These are phyloP conservation scores for Dryobota labecula DNA, from an alignment of 2,888 invertebrate genomes.

Conservation along the genomic window DNA sequence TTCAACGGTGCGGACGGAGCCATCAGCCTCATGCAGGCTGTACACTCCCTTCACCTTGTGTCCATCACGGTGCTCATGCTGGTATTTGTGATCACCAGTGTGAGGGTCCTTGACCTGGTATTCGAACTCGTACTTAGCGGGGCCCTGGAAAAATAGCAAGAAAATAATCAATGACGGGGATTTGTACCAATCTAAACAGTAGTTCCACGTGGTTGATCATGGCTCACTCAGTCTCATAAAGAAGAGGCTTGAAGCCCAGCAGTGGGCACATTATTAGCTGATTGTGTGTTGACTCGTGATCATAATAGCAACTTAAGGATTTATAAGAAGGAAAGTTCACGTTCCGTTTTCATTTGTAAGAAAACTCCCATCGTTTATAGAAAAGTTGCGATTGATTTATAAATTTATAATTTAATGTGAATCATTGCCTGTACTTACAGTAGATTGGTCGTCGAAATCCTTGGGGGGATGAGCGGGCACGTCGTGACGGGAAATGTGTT, in stretches of 20 bases:
- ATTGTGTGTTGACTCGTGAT: background rate
- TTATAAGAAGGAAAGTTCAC: background rate
- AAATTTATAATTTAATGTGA: background rate
- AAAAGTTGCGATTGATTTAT: background rate
- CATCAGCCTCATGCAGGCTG: slow-evolving; percentile 84
- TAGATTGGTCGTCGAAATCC: slow-evolving; percentile 67
- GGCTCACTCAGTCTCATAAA: background rate
- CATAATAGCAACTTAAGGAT: background rate
- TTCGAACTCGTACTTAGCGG: slow-evolving; percentile 89
- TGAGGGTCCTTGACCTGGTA: slow-evolving; percentile 90
- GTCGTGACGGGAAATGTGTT: slow-evolving; percentile 80
- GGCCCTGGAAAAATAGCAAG: slow-evolving; percentile 73
- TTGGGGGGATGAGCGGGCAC: slow-evolving; percentile 73
- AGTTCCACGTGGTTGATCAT: background rate
- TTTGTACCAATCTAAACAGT: background rate
- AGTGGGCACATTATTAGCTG: background rate
- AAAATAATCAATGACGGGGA: background rate
- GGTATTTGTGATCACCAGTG: slow-evolving; percentile 91
- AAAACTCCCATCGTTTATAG: background rate
- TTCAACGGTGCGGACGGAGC: slow-evolving; percentile 86
- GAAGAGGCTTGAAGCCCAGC: background rate
- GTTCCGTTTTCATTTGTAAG: background rate
- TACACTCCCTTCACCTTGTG: slow-evolving; percentile 90
- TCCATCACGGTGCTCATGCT: slow-evolving; percentile 89
- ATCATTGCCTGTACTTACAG: slow-evolving; percentile 54